Evolutionary conservation across 2,888 invertebrate species (phyloP), one percentile per base, ranked within the genome.

Genomic region (Drosophila formosana): DNA sequence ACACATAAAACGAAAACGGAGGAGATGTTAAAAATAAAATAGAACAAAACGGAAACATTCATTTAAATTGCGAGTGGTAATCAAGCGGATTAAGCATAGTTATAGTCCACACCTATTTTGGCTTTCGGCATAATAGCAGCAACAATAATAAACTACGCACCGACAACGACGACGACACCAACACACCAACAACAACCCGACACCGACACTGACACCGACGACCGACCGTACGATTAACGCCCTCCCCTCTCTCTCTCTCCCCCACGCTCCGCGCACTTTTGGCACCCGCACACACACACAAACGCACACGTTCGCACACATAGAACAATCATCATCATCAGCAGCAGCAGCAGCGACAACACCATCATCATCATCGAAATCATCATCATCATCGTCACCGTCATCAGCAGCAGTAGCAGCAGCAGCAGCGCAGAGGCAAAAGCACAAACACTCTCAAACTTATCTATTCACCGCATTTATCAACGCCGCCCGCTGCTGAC

Each of bases 41-140:
- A 78, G 75, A 66, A 67, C 37, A 79, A 75, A 79, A 76, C 76
- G 66, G 82, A 79, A 88, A 79, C 68, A 72, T 69, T 83, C 41
- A 83, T 83, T 82, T 73, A 69, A 89, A 89, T 84, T 81, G 61
- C 71, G 68, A 75, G 85, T 87, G 85, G 68, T 73, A 64, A 78
- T 75, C 73, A 78, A 88, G 80, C 75, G 68, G 71, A 86, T 80
- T 67, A 66, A 61, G 75, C 80, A 60, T 56, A 52, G 75, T 76
- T 57, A 66, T 30, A 75, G 60, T 50, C 32, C 66, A 72, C 70
- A 72, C 58, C 62, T 67, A 63, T 78, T 76, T 71, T 72, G 69
- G 82, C 72, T 47, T 57, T 62, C 72, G 67, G 25, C 26, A 63
- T 28, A 47, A 60, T 50, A 64, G 50, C 49, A 69, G 58, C 49